phyloP scores from a whole-genome alignment of 2,888 invertebrate genomes.

The Hydrotaea diabolus region DNA sequence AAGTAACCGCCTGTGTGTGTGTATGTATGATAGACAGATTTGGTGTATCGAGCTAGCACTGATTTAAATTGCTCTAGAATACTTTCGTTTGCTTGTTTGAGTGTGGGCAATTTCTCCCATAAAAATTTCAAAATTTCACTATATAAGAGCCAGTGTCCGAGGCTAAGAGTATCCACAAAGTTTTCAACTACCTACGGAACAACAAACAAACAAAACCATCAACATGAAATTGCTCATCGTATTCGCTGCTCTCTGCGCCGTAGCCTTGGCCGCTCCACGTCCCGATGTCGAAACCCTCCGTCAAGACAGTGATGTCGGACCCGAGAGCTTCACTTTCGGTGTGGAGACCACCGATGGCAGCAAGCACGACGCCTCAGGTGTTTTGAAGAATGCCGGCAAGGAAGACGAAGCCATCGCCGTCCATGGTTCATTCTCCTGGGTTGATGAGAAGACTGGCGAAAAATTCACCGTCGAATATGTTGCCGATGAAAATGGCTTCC shows the following conservation, averaged over 20 bases:
- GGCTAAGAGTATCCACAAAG: too few relatives aligned
- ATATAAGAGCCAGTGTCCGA: too few relatives aligned
- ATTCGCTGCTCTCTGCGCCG: conserved; percentile 70
- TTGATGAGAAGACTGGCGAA: conserved; percentile 82
- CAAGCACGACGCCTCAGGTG: conserved; percentile 81
- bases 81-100: background rate
- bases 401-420: conserved; percentile 81
- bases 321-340: conserved; percentile 57
- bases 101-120: too few relatives aligned
- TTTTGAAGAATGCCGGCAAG: conserved; percentile 81
- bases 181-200: too few relatives aligned
- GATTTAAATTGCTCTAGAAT: background rate
- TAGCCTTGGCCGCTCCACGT: conserved; percentile 68
- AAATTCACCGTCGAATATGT: conserved; percentile 82
- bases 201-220: conserved; percentile 42
- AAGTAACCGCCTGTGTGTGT: too few relatives aligned
- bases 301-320: conserved; percentile 55
- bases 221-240: conserved; percentile 73
- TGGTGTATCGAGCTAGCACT: too few relatives aligned
- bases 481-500: conserved; percentile 80
- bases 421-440: conserved; percentile 81
- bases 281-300: conserved; percentile 69
- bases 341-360: conserved; percentile 82
- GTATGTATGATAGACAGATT: too few relatives aligned
- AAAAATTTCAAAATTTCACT: too few relatives aligned